Evolutionary conservation across 1,140 invertebrate genomes (phyloP).

Genomic region (Lerema accius): DNA sequence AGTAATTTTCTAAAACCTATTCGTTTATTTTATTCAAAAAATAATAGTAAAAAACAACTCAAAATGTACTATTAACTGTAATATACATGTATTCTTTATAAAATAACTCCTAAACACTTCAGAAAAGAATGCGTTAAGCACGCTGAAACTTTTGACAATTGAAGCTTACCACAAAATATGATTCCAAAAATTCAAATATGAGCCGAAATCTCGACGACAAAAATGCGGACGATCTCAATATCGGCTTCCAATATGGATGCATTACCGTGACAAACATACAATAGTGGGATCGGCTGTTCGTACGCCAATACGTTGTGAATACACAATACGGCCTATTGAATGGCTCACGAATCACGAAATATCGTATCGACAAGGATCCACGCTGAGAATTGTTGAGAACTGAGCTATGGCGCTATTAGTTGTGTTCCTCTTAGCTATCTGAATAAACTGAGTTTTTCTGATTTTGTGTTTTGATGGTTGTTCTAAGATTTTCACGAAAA

Average conservation of each 20-base stretch:
- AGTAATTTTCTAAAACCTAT: no score
- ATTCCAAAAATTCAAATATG: background rate
- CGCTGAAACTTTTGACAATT: no score
- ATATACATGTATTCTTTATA: no score
- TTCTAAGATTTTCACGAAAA: no score
- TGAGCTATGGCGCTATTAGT: background rate
- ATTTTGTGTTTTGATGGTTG: no score
- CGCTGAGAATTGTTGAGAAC: conserved; percentile 11
- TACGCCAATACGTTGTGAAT: conserved; percentile 19
- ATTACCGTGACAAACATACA: conserved; percentile 4
- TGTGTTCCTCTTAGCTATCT: background rate
- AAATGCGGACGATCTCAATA: background rate
- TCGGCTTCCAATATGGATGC: conserved; percentile 5
- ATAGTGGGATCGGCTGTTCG: conserved; percentile 14
- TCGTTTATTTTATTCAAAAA: no score
- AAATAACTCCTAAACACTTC: no score
- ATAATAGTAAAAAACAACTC: no score
- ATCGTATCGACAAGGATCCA: conserved; percentile 15
- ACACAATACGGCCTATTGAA: conserved; percentile 19
- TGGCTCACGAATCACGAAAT: conserved; percentile 14
- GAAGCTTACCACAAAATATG: no score
- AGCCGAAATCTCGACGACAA: background rate
- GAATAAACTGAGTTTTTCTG: no score
- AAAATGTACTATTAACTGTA: no score
- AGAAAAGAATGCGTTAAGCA: no score